Percentiles rank a stretch among this genome's conserved stretches.
phyloP scores from a whole-genome alignment of 2,888 invertebrate genomes.

The Lathronympha strigana region DNA sequence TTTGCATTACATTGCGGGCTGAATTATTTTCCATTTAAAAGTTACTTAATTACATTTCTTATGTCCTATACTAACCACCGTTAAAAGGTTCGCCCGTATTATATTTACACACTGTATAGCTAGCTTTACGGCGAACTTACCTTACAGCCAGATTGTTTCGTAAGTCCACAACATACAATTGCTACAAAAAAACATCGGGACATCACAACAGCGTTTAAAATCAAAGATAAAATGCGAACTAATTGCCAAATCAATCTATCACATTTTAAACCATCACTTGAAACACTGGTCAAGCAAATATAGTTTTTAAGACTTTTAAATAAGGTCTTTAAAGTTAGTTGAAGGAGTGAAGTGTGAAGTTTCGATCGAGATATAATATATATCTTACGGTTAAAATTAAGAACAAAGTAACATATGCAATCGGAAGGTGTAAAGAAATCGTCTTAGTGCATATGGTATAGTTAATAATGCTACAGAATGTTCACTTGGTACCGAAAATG shows the following conservation, averaged over 20 bases:
- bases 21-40: too few relatives aligned
- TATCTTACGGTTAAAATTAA: constrained; percentile 27
- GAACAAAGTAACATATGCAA: constrained; percentile 33
- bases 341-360: neutral
- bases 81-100: too few relatives aligned
- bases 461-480: constrained; percentile 7
- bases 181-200: neutral
- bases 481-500: constrained; percentile 2
- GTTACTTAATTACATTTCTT: too few relatives aligned
- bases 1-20: too few relatives aligned
- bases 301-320: neutral
- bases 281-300: neutral
- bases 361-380: constrained; percentile 6
- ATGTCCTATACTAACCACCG: too few relatives aligned
- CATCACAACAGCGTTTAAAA: constrained; percentile 4
- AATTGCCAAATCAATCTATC: constrained; percentile 28
- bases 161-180: too few relatives aligned
- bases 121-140: too few relatives aligned
- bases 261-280: constrained; percentile 1
- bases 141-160: too few relatives aligned
- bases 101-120: too few relatives aligned
- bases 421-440: constrained; percentile 28
- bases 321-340: neutral
- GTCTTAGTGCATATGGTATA: constrained; percentile 10
- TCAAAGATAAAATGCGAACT: constrained; percentile 3